Conservation (phyloP, 2,113 vertebrate species). For the Gyps fulvus region DNA sequence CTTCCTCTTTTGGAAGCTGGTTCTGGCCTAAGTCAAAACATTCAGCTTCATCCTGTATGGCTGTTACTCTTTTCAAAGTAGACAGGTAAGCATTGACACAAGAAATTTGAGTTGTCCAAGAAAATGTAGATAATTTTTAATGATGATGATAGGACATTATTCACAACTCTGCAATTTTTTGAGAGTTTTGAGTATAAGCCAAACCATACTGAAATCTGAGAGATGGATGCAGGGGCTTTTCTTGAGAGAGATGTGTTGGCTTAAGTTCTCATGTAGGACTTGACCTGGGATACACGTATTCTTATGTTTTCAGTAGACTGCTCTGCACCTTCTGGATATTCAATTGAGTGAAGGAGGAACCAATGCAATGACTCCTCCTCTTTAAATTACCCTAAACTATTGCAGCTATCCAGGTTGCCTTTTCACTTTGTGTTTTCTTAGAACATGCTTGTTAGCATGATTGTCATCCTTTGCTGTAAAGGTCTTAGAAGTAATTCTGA, state of each 20-base stretch:
- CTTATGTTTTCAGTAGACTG: not conserved
- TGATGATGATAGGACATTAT: not conserved
- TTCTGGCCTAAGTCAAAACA: not conserved
- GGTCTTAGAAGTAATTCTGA: not conserved
- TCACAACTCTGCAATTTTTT: not conserved
- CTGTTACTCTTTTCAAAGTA: not conserved
- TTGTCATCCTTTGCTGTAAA: not conserved
- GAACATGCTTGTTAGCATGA: not conserved
- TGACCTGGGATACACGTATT: not conserved
- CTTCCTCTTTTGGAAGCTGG: not conserved
- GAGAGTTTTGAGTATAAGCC: not conserved
- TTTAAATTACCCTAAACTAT: not conserved
- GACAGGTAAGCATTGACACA: not conserved
- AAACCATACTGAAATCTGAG: not conserved
- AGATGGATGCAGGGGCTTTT: not conserved
- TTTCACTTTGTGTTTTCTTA: not conserved
- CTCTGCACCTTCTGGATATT: not conserved
- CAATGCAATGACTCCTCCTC: not conserved
- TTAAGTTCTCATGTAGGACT: not conserved
- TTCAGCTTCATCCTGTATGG: not conserved
- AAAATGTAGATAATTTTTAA: not conserved
- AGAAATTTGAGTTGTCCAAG: not conserved
- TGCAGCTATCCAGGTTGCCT: not conserved
- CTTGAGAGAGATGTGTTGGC: not conserved
- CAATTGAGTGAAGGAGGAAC: not conserved